phyloP scores from a whole-genome alignment of 2,888 invertebrate genomes.

The Chloromyia formosa region DNA sequence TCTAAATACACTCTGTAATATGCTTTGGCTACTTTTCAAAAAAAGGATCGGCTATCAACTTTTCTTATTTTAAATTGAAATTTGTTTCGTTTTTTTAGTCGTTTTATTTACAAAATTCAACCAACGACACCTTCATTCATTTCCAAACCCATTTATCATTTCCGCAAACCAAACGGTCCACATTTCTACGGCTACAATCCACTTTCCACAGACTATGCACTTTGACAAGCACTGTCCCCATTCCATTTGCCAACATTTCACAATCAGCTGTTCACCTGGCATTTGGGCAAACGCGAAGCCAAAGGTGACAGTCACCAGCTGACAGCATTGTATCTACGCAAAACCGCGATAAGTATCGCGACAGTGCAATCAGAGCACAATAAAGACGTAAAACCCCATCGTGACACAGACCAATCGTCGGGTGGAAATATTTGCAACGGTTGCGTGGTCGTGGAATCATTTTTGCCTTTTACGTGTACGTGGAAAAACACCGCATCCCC shows the following conservation, averaged over 20 bases:
- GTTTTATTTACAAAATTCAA: too few relatives aligned
- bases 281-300: background rate
- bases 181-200: too few relatives aligned
- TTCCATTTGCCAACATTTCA: background rate
- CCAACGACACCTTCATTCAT: too few relatives aligned
- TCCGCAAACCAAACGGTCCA: too few relatives aligned
- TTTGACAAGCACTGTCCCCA: background rate
- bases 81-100: too few relatives aligned
- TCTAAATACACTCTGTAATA: too few relatives aligned
- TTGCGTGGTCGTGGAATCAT: background rate
- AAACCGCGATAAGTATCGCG: constrained; percentile 22
- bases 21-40: too few relatives aligned
- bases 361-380: constrained; percentile 24
- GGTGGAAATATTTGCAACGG: background rate
- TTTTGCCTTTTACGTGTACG: background rate
- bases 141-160: too few relatives aligned
- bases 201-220: background rate
- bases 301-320: constrained; percentile 11
- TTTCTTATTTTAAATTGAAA: too few relatives aligned
- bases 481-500: background rate
- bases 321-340: constrained; percentile 26
- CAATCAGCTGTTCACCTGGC: constrained; percentile 27
- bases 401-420: background rate
- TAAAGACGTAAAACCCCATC: background rate
- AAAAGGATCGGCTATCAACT: too few relatives aligned